Evolutionary conservation across 1,140 invertebrate species (phyloP).

Genomic region (Teleogryllus occipitalis): DNA sequence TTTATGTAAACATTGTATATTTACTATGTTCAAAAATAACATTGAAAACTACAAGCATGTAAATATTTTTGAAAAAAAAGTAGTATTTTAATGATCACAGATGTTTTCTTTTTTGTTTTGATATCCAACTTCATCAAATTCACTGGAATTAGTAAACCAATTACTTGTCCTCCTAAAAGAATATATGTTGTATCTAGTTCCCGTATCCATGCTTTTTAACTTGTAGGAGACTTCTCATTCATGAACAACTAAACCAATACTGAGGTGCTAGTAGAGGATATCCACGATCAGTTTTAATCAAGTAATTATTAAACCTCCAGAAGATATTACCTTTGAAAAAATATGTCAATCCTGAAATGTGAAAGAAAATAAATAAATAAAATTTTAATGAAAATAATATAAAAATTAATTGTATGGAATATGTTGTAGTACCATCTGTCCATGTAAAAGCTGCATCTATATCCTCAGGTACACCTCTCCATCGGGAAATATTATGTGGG

Average conservation of each 20-base stretch:
- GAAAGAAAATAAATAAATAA: constrained; percentile 10
- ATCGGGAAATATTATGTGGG: constrained; percentile 55
- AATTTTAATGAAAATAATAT: neutral
- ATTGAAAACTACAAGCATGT: no score
- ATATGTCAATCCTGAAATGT: constrained; percentile 44
- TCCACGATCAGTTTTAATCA: constrained; percentile 39
- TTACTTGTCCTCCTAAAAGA: no score
- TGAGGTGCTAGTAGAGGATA: constrained; percentile 45
- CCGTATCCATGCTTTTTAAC: no score
- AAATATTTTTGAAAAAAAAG: neutral
- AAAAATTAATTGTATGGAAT: neutral
- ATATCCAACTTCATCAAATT: no score
- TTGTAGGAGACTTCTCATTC: no score
- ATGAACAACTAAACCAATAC: constrained; percentile 49
- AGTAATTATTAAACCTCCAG: constrained; percentile 54
- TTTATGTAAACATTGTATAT: neutral
- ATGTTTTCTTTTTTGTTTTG: no score
- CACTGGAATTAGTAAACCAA: no score
- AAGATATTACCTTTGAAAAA: constrained; percentile 54
- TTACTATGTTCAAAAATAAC: no score
- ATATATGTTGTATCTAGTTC: no score
- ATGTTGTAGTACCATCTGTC: constrained; percentile 42
- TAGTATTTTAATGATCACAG: no score
- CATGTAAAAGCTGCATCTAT: constrained; percentile 56
- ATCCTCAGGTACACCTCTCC: constrained; percentile 52